Evolutionary conservation across 2,888 invertebrate genomes (phyloP), one percentile per base, ranked within the genome.

Genomic region (Leistus spinibarbis): DNA sequence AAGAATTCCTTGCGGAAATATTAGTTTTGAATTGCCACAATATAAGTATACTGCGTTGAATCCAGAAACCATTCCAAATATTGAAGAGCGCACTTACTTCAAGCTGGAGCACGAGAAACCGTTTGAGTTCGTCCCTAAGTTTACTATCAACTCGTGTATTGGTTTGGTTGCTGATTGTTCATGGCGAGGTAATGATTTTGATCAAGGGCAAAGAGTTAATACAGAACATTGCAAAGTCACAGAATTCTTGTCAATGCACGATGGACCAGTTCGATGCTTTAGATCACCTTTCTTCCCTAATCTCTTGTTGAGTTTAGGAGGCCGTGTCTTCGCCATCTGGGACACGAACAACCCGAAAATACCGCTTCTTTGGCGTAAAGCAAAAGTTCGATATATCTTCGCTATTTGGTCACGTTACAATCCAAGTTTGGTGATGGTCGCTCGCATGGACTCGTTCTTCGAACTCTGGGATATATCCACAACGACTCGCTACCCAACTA

Each of bases 251-350:
- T 3, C 27, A 17, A 13, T 91, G 66, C 92, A 93, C 79, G 91
- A 92, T 79, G 92, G 92, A 0, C 89, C 91, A 2, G 83, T 93
- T 66, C 86, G 89, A 0, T 84, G 87, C 24, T 84, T 89, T 2
- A 87, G 89, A 81, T 93, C 93, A 80, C 91, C 90, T 78, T 87
- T 91, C 76, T 85, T 86, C 27, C n/a, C n/a, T n/a, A 85, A 90
- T 73, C 81, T 93, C 5, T 86, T 93, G 23, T 85, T 91, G 3
- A 91, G 93, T 2, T 88, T 93, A 3, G 95, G 95, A 0, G 92
- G 93, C 3, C 91, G 90, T 83, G 88, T 91, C 69, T 90, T 93
- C 81, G 91, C 93, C 0, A 83, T 95, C 73, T 95, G 94, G 94
- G 89, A 89, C 76, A 16, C 40, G 7, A 22, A 2, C 5, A 60